Evolutionary conservation across 2,113 vertebrate species (phyloP), one percentile per base, ranked within the genome.

Genomic region (Phodopus roborovskii): DNA sequence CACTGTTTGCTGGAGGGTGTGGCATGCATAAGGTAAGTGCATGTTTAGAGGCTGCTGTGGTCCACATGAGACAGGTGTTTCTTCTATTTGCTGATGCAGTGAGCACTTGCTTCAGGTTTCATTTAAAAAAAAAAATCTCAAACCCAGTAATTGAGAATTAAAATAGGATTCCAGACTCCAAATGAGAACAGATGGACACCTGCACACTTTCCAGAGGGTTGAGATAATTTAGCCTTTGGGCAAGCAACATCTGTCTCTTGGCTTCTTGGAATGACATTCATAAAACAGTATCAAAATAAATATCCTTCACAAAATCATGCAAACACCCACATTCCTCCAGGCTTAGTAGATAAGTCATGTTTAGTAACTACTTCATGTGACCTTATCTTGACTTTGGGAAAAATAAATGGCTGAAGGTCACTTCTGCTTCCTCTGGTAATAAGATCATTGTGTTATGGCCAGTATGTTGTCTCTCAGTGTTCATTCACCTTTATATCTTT

Each of bases 331-430:
- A 96, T 95, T 91, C 48, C 42, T 92, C 48, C 94, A 66, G 68
- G 73, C 93, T 74, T 98, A 91, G 88, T 79, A 88, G 92, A 95
- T 92, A 97, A 95, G 82, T 96, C 85, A 30, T 85, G 19, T 94
- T 66, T 88, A 85, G 96, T 95, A 96, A 97, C 96, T 97, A 92
- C 26, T 79, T 97, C 15, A 4, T 78, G 19, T 95, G 92, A 90
- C 42, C 62, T 82, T 95, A 28, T 92, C 96, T 89, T 66, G 39
- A 90, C 79, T 68, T 90, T 48, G 83, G 66, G 66, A 95, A 94
- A 85, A 84, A 77, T 82, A 64, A 64, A 30, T 71, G 30, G 68
- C 70, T 94, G 84, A 58, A 58, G 45, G 16, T 86, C 58, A 84
- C 62, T 83, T 78, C 87, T 85, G 26, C 45, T 95, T 82, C 50